Percentiles rank a stretch among this genome's conserved stretches.
Conservation (phyloP, 2,113 vertebrate genomes). For the Neodontobutis hainanensis region DNA sequence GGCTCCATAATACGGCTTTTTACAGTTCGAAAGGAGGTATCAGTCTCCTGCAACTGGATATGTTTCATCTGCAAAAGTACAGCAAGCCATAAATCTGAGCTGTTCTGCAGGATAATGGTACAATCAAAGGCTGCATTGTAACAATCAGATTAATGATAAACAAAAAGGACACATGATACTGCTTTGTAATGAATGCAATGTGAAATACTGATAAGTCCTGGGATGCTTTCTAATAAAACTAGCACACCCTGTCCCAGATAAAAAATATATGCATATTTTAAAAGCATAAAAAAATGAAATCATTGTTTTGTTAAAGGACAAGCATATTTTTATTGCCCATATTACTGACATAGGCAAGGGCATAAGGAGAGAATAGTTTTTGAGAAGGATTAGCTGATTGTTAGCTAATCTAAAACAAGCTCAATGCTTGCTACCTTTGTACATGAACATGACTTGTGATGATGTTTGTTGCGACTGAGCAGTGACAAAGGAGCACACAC, state of each 20-base stretch:
- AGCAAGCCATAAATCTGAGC: constrained; percentile 38
- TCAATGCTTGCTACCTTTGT: too few relatives aligned
- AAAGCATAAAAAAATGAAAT: too few relatives aligned
- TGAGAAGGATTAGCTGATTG: too few relatives aligned
- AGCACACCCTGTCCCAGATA: background rate
- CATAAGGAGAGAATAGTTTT: too few relatives aligned
- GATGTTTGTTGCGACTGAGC: too few relatives aligned
- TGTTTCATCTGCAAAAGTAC: constrained; percentile 31
- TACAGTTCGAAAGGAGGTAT: constrained; percentile 52
- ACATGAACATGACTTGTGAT: too few relatives aligned
- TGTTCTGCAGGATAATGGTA: constrained; percentile 3
- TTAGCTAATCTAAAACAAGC: too few relatives aligned
- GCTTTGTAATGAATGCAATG: background rate
- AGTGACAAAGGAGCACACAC: too few relatives aligned
- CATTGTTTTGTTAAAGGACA: too few relatives aligned
- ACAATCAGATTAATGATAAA: constrained; percentile 13
- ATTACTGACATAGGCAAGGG: too few relatives aligned
- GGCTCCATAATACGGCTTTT: constrained; percentile 42
- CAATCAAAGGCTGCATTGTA: constrained; percentile 11
- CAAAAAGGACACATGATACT: constrained; percentile 15
- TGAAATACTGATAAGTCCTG: constrained; percentile 2
- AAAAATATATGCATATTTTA: too few relatives aligned
- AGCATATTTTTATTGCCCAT: too few relatives aligned
- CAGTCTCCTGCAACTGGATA: constrained; percentile 52
- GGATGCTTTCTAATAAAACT: constrained; percentile 15